phyloP scores from a whole-genome alignment of 2,797 vertebrate species.

The Myotis daubentonii region DNA sequence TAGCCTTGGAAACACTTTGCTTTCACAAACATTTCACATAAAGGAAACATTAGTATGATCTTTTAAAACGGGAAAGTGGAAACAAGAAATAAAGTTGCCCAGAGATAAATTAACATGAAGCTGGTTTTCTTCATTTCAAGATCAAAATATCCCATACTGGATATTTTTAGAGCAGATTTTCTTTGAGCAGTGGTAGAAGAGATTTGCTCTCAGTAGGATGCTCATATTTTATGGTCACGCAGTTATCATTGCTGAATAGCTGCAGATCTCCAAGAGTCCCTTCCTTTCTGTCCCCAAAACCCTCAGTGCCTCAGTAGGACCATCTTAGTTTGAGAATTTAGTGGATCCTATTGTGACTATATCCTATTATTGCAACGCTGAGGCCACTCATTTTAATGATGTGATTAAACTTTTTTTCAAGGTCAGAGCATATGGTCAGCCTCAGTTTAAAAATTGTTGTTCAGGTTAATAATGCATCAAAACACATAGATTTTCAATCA shows the following conservation, averaged over 20 bases:
- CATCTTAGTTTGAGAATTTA: slow-evolving; percentile 14
- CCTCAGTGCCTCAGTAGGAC: not conserved
- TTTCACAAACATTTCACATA: slow-evolving; percentile 7
- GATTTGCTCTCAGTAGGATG: not conserved
- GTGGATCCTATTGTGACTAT: not conserved
- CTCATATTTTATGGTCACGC: not conserved
- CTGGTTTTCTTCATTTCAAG: slow-evolving; percentile 32
- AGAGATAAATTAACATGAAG: slow-evolving; percentile 9
- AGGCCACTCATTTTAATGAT: slow-evolving; percentile 46
- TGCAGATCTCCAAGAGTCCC: not conserved
- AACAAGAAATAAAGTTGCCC: slow-evolving; percentile 16
- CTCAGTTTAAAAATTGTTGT: slow-evolving; percentile 52
- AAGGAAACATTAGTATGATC: not conserved
- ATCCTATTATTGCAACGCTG: not conserved
- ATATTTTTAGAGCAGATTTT: slow-evolving; percentile 33
- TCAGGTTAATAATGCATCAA: slow-evolving; percentile 2
- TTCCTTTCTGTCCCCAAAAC: slow-evolving; percentile 19
- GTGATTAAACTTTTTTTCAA: slow-evolving; percentile 31
- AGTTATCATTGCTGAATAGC: not conserved
- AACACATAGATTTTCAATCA: not conserved
- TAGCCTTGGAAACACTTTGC: slow-evolving; percentile 4
- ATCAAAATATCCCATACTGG: not conserved
- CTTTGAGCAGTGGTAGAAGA: slow-evolving; percentile 1
- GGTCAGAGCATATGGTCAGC: slow-evolving; percentile 29
- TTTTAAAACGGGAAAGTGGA: slow-evolving; percentile 32